Evolutionary conservation across 1,140 invertebrate genomes (phyloP), one percentile per base, ranked within the genome.

Genomic region (Pseudoatta argentina): DNA sequence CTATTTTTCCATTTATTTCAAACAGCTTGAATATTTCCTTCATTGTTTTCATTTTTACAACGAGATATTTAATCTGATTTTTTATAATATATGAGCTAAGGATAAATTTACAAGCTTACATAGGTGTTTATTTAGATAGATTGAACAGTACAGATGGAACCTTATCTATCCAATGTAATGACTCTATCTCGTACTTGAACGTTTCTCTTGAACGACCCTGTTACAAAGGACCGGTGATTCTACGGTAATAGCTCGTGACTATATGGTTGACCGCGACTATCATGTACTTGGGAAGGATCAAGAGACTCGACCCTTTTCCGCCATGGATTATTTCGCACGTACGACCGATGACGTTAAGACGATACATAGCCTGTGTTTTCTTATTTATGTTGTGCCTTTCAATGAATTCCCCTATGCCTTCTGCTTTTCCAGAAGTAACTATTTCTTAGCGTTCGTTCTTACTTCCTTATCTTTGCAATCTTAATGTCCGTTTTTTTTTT

Each of bases 211-310:
- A 75, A 75, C 91, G 89, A 91, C 76, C 89, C 71, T 87, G 88
- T 88, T 88, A 81, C 81, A 79, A 82, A 86, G 89, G 88, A 86
- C 91, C 88, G 61, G 66, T 77, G 85, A 69, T 89, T 71, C 67
- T 88, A 88, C 86, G 77, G 77, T 89, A 91, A 91, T 88, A 88
- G 87, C 77, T 87, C 87, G 59, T 91, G 89, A 88, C 89, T 87
- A 66, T 79, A 90, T 64, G 78, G 67, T 86, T 78, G 72, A 86
- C 89, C 88, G 81, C 88, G 88, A 89, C 78, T 90, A 89, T 90
- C 89, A 44, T 61, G 59, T 39, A 55, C 76, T 64, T 30, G 21
- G 59, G 34, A 76, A 73, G 75, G 75, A 90, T 85, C 89, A 69
- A 87, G 59, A 30, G 85, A 39, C n/a, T 61, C 86, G 64, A 82